These are phyloP conservation scores for Acanthosepion lycidas DNA, from an alignment of 2,888 invertebrate genomes.

Conservation along the genomic window DNA sequence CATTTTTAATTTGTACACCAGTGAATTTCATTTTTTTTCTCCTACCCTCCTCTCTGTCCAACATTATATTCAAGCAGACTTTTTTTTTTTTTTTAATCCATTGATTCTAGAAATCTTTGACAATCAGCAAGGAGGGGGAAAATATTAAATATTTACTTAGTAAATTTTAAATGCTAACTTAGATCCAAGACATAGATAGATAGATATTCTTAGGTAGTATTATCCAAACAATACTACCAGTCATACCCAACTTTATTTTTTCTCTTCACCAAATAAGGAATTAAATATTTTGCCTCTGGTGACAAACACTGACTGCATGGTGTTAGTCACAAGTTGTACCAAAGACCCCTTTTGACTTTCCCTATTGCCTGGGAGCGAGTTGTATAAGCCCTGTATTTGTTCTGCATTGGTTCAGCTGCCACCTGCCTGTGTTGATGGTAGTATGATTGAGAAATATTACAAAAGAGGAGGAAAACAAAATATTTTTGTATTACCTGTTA, in stretches of 20 bases:
- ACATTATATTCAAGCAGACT: too few relatives aligned
- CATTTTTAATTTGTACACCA: too few relatives aligned
- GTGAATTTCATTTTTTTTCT: too few relatives aligned
- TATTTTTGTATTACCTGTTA: slow-evolving; percentile 20
- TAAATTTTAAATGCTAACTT: not conserved
- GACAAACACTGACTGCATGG: not conserved
- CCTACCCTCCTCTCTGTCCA: too few relatives aligned
- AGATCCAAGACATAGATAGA: not conserved
- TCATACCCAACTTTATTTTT: not conserved
- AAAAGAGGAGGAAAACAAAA: not conserved
- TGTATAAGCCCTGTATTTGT: too few relatives aligned
- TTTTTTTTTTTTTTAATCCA: too few relatives aligned
- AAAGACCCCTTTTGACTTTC: not conserved
- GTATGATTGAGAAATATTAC: not conserved
- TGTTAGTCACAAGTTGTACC: not conserved
- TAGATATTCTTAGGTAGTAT: not conserved
- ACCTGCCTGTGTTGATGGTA: not conserved
- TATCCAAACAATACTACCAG: not conserved
- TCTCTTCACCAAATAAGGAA: too few relatives aligned
- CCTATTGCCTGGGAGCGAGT: too few relatives aligned
- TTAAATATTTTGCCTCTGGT: too few relatives aligned
- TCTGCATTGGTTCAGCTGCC: slow-evolving; percentile 20
- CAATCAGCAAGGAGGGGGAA: not conserved
- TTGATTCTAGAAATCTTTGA: not conserved
- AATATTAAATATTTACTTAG: not conserved